These are phyloP conservation scores for Pogoniulus pusillus DNA, from an alignment of 2,797 vertebrate genomes.

Conservation along the genomic window DNA sequence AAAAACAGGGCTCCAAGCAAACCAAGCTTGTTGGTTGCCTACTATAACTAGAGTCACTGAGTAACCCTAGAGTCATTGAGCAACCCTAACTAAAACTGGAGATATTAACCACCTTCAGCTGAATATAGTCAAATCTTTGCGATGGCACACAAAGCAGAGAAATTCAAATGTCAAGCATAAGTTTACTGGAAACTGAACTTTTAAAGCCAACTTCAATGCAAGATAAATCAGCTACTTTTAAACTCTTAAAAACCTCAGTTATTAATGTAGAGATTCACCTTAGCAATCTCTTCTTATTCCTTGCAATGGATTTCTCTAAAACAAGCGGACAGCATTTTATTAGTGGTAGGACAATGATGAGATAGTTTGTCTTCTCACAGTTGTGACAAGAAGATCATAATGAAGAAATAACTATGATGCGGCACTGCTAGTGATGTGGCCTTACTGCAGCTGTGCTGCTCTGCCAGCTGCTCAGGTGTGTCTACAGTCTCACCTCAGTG, in stretches of 20 bases:
- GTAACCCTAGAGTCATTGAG: neutral
- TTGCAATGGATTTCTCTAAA: neutral
- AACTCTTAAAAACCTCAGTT: neutral
- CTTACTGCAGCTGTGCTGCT: neutral
- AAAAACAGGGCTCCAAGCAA: neutral
- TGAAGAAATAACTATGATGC: neutral
- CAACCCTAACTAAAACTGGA: neutral
- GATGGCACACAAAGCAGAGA: neutral
- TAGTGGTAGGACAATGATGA: neutral
- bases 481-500: rapidly evolving
- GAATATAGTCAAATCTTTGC: neutral
- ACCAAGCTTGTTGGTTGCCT: neutral
- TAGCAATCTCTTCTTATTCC: neutral
- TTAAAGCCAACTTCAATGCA: neutral
- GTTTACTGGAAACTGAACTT: neutral
- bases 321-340: rapidly evolving
- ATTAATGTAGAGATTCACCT: neutral
- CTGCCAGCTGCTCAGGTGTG: rapidly evolving
- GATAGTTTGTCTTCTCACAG: neutral
- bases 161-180: neutral
- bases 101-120: neutral
- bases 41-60: neutral
- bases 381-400: neutral
- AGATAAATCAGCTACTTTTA: neutral
- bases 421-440: neutral